These are phyloP conservation scores for Pseudopipra pipra DNA, from an alignment of 2,113 vertebrate genomes.

Conservation along the genomic window DNA sequence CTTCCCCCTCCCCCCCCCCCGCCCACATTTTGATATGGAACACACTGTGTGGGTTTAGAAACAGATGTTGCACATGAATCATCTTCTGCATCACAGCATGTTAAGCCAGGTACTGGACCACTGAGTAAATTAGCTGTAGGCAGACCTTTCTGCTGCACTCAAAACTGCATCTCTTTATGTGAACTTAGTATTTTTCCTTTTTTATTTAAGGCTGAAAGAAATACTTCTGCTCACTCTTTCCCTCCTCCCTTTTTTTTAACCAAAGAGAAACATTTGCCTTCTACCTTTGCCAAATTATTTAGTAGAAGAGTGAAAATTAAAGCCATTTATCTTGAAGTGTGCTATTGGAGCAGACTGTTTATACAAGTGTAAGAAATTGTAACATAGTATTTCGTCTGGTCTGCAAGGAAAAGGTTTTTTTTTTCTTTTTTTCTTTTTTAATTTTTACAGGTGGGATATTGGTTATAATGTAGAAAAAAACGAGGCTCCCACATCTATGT, in stretches of 20 bases:
- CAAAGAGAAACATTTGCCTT: constrained; percentile 49
- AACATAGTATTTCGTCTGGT: constrained; percentile 62
- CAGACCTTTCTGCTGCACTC: neutral
- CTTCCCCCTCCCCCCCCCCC: fast-evolving
- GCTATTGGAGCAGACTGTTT: constrained; percentile 67
- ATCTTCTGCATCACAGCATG: neutral
- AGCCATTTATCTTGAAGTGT: constrained; percentile 71
- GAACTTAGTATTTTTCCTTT: neutral
- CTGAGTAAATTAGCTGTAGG: neutral
- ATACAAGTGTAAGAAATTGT: constrained; percentile 74
- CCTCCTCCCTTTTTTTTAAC: constrained; percentile 6
- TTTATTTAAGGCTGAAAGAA: neutral
- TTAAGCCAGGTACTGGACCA: neutral
- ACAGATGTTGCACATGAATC: neutral
- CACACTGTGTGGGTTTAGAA: neutral
- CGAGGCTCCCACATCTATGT: neutral
- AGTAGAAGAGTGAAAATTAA: constrained; percentile 73
- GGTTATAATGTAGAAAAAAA: constrained; percentile 6
- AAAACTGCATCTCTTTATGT: neutral
- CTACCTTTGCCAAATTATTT: constrained; percentile 64
- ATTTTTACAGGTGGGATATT: neutral
- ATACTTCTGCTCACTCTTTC: neutral
- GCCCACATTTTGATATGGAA: neutral
- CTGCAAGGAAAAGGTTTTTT: constrained; percentile 28
- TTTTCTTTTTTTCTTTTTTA: neutral